A percentile compares a stretch with the other conserved stretches of the same genome.
Conservation (phyloP, 2,797 vertebrate species). For the Gymnoscopelus braueri region DNA sequence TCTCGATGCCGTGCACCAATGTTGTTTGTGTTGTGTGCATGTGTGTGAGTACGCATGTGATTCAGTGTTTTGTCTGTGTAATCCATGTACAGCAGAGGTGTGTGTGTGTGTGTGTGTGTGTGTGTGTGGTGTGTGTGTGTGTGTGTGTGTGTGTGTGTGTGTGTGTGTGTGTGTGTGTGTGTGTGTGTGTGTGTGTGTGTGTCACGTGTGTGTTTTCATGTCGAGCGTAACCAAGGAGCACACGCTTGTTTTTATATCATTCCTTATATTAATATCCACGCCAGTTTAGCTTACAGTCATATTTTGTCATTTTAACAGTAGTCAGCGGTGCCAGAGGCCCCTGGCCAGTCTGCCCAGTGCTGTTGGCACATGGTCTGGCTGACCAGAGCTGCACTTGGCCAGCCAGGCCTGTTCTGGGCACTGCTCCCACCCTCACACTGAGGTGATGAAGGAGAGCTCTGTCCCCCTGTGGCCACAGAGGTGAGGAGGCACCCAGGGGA, state of each 20-base stretch:
- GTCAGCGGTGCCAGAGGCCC: constrained; percentile 48
- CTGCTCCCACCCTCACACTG: constrained; percentile 60
- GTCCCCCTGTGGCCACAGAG: constrained; percentile 59
- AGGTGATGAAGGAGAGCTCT: constrained; percentile 75
- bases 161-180: too few relatives aligned
- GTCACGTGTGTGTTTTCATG: neutral
- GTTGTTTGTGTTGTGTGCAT: neutral
- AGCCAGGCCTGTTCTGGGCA: constrained; percentile 46
- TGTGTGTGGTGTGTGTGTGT: constrained; percentile 7
- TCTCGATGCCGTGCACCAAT: neutral
- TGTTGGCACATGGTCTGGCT: constrained; percentile 37
- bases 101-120: neutral
- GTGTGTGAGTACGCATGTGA: neutral
- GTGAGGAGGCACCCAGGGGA: constrained; percentile 71
- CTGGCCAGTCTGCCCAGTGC: constrained; percentile 52
- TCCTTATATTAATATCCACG: constrained; percentile 43
- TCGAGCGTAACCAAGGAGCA: constrained; percentile 19
- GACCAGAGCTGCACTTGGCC: constrained; percentile 55
- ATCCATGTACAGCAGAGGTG: neutral
- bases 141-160: neutral
- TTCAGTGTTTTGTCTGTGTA: neutral
- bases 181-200: neutral
- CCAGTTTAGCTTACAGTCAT: constrained; percentile 37
- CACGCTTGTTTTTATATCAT: constrained; percentile 47
- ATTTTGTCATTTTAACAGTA: constrained; percentile 34